phyloP scores from a whole-genome alignment of 2,888 invertebrate species.

The Galerucella nymphaeae region DNA sequence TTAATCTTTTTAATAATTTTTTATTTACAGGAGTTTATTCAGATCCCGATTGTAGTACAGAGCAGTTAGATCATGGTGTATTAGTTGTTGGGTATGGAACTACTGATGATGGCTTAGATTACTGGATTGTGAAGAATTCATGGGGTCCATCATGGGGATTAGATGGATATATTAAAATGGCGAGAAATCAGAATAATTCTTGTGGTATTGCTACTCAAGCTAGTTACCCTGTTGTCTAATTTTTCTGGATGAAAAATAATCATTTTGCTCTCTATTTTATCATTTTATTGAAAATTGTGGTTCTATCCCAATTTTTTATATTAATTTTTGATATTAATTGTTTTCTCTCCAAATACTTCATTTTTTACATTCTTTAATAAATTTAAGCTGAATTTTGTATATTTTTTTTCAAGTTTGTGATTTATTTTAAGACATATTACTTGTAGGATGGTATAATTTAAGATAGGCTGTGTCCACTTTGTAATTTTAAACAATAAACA shows the following conservation, averaged over 20 bases:
- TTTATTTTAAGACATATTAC: background rate
- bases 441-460: background rate
- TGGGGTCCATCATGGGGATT: conserved; percentile 86
- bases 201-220: conserved; percentile 88
- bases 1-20: conserved; percentile 1
- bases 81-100: conserved; percentile 86
- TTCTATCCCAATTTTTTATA: background rate
- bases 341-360: background rate
- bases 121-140: conserved; percentile 91
- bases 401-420: background rate
- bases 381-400: background rate
- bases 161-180: conserved; percentile 88
- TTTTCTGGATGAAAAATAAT: background rate
- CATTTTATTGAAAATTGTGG: background rate
- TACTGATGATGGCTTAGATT: conserved; percentile 77
- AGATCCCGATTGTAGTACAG: conserved; percentile 80
- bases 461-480: conserved; percentile 4
- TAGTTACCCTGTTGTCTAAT: conserved; percentile 87
- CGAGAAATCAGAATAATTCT: conserved; percentile 83
- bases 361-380: background rate
- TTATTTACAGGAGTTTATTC: conserved; percentile 63
- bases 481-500: background rate
- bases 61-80: conserved; percentile 86
- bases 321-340: background rate
- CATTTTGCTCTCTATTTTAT: conserved; percentile 4